These are phyloP conservation scores for Umimayanthus chanpuru DNA, from an alignment of 92 coral and sea anemone genomes.

Conservation along the genomic window DNA sequence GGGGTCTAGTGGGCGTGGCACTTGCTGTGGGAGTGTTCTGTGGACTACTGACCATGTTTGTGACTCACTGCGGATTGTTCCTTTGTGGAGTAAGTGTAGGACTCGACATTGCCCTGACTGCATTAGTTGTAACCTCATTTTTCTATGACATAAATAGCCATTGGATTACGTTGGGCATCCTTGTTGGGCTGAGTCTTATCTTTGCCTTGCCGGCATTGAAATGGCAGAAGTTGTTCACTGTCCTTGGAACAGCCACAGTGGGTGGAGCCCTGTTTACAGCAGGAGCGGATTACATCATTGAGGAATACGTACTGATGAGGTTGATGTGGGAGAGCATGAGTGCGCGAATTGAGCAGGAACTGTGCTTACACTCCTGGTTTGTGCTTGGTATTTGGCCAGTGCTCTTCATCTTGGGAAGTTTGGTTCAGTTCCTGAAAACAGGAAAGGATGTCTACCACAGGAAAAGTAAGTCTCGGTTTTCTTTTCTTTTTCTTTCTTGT, in stretches of 20 bases:
- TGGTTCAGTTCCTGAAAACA: conserved; percentile 79
- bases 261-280: conserved; percentile 82
- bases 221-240: conserved; percentile 85
- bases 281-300: conserved; percentile 85
- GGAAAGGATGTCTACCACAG: conserved; percentile 77
- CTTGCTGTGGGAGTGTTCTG: conserved; percentile 91
- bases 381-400: conserved; percentile 84
- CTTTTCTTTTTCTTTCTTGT: not conserved
- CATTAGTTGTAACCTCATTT: conserved; percentile 59
- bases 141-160: conserved; percentile 63
- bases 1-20: conserved; percentile 92
- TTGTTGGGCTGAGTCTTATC: conserved; percentile 77
- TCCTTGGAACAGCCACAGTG: conserved; percentile 81
- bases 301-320: conserved; percentile 69
- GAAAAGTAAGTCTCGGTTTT: conserved; percentile 55
- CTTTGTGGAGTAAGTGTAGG: conserved; percentile 90
- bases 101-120: conserved; percentile 77
- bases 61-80: conserved; percentile 89
- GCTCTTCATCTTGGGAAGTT: conserved; percentile 75
- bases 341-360: conserved; percentile 57
- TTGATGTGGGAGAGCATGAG: conserved; percentile 81
- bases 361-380: conserved; percentile 86
- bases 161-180: conserved; percentile 90
- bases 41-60: conserved; percentile 86
- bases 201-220: conserved; percentile 71